These are phyloP conservation scores for Sporophila hypoxantha DNA, from an alignment of 2,113 vertebrate genomes.

Conservation along the genomic window DNA sequence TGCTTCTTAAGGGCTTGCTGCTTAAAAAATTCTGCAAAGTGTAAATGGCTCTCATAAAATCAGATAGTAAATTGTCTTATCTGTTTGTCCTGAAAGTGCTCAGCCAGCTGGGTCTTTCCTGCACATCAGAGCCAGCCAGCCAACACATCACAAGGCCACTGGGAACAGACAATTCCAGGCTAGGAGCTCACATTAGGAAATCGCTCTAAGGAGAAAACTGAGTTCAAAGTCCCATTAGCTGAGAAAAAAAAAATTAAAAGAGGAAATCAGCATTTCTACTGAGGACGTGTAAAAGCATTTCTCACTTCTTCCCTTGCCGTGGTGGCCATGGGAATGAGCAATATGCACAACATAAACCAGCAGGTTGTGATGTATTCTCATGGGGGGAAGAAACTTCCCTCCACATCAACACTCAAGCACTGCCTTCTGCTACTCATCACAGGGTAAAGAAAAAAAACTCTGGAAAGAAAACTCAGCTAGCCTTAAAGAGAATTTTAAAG, in stretches of 20 bases:
- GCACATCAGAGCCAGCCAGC: background rate
- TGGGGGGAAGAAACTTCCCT: background rate
- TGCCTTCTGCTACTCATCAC: background rate
- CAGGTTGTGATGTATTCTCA: background rate
- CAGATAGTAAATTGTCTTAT: constrained; percentile 33
- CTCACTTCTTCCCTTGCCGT: background rate
- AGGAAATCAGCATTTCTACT: background rate
- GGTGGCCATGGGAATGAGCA: background rate
- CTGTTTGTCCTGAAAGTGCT: constrained; percentile 39
- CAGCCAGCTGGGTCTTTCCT: constrained; percentile 7
- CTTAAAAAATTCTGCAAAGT: constrained; percentile 29
- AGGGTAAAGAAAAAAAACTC: background rate
- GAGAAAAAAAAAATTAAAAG: background rate
- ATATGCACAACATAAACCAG: background rate
- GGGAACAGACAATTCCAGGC: background rate
- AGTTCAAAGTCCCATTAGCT: background rate
- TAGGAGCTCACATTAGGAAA: background rate
- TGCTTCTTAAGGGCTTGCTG: background rate
- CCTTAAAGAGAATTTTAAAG: background rate
- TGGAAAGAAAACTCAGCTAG: background rate
- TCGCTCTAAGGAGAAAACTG: background rate
- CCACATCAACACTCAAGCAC: background rate
- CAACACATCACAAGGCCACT: background rate
- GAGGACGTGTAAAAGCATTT: background rate
- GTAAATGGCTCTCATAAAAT: constrained; percentile 39